Evolutionary conservation across 2,797 vertebrate genomes (phyloP).

Genomic region (Capromys pilorides): DNA sequence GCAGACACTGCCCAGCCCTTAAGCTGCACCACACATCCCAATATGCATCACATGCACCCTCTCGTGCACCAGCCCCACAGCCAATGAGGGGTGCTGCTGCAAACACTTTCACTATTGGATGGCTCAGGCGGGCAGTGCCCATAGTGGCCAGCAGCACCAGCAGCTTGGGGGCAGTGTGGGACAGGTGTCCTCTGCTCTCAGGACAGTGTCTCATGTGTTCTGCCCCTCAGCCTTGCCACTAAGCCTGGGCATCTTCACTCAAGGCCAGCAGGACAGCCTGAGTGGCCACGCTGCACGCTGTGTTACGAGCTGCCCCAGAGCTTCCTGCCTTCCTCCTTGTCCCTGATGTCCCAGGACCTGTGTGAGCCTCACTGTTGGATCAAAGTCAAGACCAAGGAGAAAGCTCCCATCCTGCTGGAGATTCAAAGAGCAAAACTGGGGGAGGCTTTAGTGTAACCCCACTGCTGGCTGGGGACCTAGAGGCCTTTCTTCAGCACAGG

Average conservation of each 20-base stretch:
- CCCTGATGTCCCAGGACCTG: background rate
- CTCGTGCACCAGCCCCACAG: no score
- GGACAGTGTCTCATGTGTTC: fast-evolving
- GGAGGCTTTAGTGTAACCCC: no score
- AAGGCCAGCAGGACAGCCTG: background rate
- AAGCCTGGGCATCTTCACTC: background rate
- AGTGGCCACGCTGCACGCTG: fast-evolving
- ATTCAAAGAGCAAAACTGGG: background rate
- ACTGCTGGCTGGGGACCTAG: background rate
- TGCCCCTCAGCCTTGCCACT: background rate
- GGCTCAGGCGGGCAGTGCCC: background rate
- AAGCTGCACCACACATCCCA: background rate
- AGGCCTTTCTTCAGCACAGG: background rate
- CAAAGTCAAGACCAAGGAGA: background rate
- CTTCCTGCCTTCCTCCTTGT: no score
- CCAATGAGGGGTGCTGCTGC: background rate
- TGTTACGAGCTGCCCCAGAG: background rate
- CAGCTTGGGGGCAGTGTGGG: background rate
- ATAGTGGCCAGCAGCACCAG: background rate
- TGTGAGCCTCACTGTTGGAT: background rate
- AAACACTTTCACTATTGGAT: no score
- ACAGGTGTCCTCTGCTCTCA: background rate
- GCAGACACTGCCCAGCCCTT: background rate
- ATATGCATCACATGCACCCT: background rate
- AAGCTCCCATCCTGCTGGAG: background rate